These are phyloP conservation scores for Dipodomys stephensi DNA, from an alignment of 2,113 vertebrate genomes.

Conservation along the genomic window DNA sequence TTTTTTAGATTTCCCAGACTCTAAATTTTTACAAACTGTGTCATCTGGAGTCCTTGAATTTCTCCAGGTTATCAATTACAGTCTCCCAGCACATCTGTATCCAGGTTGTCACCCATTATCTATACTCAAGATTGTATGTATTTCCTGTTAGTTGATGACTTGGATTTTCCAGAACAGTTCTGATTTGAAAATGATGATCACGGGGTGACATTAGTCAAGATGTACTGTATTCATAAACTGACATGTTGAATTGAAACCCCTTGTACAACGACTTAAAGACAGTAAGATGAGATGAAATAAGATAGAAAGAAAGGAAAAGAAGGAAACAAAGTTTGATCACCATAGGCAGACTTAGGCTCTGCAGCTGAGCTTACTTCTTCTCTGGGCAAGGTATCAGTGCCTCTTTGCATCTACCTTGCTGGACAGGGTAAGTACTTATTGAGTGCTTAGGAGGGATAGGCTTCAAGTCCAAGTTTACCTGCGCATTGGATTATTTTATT, in stretches of 20 bases:
- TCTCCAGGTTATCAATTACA: neutral
- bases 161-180: conserved; percentile 64
- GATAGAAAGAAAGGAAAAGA: too few relatives aligned
- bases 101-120: neutral
- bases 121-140: neutral
- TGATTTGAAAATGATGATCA: conserved; percentile 32
- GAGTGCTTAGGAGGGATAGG: neutral
- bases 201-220: too few relatives aligned
- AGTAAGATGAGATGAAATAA: too few relatives aligned
- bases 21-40: neutral
- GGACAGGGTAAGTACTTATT: neutral
- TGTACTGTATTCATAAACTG: too few relatives aligned
- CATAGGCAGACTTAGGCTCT: neutral
- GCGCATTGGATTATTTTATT: neutral
- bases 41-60: neutral
- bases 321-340: neutral
- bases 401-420: neutral
- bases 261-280: too few relatives aligned
- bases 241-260: too few relatives aligned
- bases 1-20: neutral
- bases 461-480: neutral
- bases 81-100: neutral
- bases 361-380: neutral
- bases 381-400: neutral
- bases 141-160: conserved; percentile 43